Percentiles rank a stretch among this genome's conserved stretches.
Evolutionary conservation across 2,888 invertebrate genomes (phyloP).

Genomic region (Ophion ventricosus): DNA sequence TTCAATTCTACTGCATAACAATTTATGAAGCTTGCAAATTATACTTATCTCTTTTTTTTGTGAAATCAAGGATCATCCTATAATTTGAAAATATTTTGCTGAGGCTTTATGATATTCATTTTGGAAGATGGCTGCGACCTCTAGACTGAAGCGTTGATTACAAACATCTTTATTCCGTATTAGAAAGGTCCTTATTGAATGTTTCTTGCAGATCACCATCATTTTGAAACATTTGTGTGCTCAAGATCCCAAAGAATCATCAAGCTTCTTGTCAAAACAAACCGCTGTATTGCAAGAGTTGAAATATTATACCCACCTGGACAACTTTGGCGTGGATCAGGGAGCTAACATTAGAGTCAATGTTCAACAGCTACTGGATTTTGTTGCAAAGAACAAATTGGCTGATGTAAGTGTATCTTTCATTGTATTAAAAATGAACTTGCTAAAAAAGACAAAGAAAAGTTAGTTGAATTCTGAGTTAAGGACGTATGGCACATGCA

Average conservation of each 20-base stretch:
- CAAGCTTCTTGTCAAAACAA: background rate
- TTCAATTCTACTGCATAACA: background rate
- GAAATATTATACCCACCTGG: constrained; percentile 7
- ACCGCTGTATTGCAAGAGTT: constrained; percentile 22
- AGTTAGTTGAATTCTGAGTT: too few relatives aligned
- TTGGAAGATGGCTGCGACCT: too few relatives aligned
- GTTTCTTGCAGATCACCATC: constrained; percentile 48
- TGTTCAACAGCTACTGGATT: constrained; percentile 40
- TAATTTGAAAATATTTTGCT: too few relatives aligned
- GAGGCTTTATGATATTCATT: too few relatives aligned
- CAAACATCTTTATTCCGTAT: background rate
- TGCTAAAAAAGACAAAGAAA: too few relatives aligned
- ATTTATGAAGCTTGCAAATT: background rate
- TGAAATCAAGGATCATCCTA: too few relatives aligned
- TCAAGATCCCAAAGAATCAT: constrained; percentile 13
- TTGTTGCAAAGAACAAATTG: constrained; percentile 15
- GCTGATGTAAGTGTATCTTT: constrained; percentile 10
- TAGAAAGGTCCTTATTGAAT: background rate
- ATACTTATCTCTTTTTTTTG: too few relatives aligned
- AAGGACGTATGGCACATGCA: too few relatives aligned
- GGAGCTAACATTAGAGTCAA: constrained; percentile 49
- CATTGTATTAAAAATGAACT: background rate
- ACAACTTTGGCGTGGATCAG: constrained; percentile 33
- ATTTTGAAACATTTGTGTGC: constrained; percentile 47
- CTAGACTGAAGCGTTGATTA: background rate